phyloP scores from a whole-genome alignment of 2,113 vertebrate genomes.

The Amblyopsis rosae region DNA sequence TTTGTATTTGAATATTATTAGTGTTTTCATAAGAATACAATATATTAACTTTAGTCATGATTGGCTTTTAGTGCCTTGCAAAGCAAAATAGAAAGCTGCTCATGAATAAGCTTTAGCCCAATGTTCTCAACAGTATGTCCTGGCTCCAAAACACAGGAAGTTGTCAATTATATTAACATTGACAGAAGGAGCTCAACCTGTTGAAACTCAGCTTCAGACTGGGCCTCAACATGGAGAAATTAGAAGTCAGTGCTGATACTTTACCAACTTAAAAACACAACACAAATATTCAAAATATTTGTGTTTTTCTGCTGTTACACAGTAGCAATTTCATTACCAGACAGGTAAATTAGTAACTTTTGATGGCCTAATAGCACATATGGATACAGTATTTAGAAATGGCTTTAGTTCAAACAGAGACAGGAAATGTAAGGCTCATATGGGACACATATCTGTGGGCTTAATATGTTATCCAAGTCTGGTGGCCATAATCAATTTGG shows the following conservation, averaged over 20 bases:
- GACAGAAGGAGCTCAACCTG: conserved; percentile 5
- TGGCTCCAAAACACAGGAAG: neutral
- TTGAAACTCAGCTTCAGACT: conserved; percentile 15
- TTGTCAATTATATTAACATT: conserved; percentile 9
- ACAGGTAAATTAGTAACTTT: conserved; percentile 51
- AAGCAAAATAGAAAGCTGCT: too few relatives aligned
- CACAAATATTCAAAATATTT: neutral
- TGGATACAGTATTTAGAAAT: conserved; percentile 54
- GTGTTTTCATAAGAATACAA: too few relatives aligned
- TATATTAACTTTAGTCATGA: too few relatives aligned
- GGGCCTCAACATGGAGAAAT: conserved; percentile 37
- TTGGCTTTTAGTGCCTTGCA: neutral
- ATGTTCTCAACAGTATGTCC: conserved; percentile 3
- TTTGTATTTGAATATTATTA: too few relatives aligned
- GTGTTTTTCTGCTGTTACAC: neutral
- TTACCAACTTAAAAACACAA: neutral
- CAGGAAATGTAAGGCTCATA: conserved; percentile 49
- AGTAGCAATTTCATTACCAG: conserved; percentile 1
- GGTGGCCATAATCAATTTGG: conserved; percentile 54
- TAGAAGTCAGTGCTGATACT: conserved; percentile 6
- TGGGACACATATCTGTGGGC: conserved; percentile 56
- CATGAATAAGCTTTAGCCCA: too few relatives aligned
- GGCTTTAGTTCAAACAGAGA: conserved; percentile 42
- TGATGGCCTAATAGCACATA: conserved; percentile 41
- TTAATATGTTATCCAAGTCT: conserved; percentile 66